Percentiles rank a stretch among this genome's conserved stretches.
phyloP scores from a whole-genome alignment of 2,113 vertebrate genomes.

The Petromus typicus region DNA sequence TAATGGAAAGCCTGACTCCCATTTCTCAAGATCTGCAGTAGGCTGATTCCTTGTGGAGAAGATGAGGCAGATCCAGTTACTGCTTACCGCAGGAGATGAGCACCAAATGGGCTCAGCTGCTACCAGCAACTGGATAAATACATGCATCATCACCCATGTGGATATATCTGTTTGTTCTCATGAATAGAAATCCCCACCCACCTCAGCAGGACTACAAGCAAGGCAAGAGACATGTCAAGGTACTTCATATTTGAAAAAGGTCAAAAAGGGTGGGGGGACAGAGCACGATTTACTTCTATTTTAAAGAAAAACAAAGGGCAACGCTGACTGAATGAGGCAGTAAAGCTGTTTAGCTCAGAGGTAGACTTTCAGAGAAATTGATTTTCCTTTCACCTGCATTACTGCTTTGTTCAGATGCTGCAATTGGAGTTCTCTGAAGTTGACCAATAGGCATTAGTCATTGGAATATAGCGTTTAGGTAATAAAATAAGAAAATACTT shows the following conservation, averaged over 20 bases:
- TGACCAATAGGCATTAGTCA: not conserved
- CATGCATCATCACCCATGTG: no score
- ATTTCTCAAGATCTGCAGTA: not conserved
- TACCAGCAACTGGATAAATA: not conserved
- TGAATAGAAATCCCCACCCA: not conserved
- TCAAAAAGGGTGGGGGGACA: not conserved
- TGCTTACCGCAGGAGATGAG: fast-evolving
- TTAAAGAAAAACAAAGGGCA: not conserved
- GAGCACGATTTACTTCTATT: not conserved
- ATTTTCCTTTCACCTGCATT: not conserved
- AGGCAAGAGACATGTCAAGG: not conserved
- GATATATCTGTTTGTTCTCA: not conserved
- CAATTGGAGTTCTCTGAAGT: not conserved
- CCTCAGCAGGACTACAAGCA: not conserved
- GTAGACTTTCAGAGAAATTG: not conserved
- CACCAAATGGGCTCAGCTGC: not conserved
- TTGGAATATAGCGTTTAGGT: not conserved
- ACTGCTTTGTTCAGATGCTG: not conserved
- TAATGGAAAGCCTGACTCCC: not conserved
- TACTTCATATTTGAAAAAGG: conserved; percentile 13
- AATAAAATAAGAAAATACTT: conserved; percentile 60
- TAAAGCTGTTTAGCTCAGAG: not conserved
- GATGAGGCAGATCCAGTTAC: not conserved
- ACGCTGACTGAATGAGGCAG: not conserved
- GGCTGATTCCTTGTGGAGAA: not conserved